A percentile compares a stretch with the other conserved stretches of the same genome.
Evolutionary conservation across 64 coral and sea anemone genomes (phyloP).

Genomic region (Porites australiensis): DNA sequence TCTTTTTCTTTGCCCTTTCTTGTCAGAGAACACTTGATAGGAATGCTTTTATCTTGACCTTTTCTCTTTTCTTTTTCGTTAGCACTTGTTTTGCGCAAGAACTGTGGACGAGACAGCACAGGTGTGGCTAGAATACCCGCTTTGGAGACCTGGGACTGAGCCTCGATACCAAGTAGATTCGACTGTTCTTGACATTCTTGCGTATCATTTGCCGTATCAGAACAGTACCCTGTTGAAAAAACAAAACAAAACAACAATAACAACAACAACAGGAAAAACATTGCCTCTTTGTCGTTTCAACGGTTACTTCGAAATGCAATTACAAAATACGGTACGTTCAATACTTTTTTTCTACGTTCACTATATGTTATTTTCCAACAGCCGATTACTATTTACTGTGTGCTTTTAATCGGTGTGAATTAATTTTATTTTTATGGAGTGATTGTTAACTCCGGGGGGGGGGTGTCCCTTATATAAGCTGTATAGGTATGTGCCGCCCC

Average conservation of each 20-base stretch:
- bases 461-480: too few species aligned
- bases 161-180: background rate
- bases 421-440: too few species aligned
- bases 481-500: too few species aligned
- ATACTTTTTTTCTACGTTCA: too few species aligned
- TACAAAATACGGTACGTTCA: too few species aligned
- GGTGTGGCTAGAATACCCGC: conserved; percentile 53
- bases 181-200: background rate
- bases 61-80: background rate
- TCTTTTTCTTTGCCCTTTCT: background rate
- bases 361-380: too few species aligned
- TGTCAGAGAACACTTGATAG: background rate
- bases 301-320: too few species aligned
- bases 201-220: background rate
- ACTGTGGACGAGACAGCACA: background rate
- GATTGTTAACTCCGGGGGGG: too few species aligned
- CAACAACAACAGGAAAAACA: too few species aligned
- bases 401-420: too few species aligned
- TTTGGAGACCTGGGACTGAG: background rate
- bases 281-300: too few species aligned
- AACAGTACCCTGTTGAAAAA: conserved; percentile 53
- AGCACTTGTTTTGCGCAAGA: background rate
- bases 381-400: too few species aligned
- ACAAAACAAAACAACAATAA: background rate
- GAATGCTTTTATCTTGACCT: background rate